phyloP scores from a whole-genome alignment of 2,888 invertebrate species.

The Melanargia galathea region DNA sequence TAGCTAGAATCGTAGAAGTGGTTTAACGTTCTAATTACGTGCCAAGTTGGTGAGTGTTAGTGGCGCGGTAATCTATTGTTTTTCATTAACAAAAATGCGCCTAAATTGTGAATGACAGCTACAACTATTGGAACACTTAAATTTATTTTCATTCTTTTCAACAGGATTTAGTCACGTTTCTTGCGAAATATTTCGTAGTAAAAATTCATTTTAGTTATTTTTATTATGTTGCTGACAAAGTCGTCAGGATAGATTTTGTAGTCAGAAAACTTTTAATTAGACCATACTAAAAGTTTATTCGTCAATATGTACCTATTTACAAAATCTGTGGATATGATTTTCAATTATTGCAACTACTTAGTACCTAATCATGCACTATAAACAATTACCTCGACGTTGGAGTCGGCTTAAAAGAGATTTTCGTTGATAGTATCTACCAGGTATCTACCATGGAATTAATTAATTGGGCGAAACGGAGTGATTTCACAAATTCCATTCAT shows the following conservation, averaged over 20 bases:
- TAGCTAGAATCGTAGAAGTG: not conserved
- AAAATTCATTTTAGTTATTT: not conserved
- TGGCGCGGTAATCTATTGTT: conserved; percentile 46
- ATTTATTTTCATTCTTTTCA: conserved; percentile 9
- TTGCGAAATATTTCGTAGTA: not conserved
- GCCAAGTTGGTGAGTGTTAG: conserved; percentile 80
- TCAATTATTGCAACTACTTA: too few species aligned
- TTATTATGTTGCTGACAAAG: not conserved
- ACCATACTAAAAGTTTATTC: too few species aligned
- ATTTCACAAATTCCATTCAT: conserved; percentile 29
- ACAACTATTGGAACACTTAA: conserved; percentile 19
- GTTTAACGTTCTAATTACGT: conserved; percentile 41
- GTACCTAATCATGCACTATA: too few species aligned
- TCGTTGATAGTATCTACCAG: not conserved
- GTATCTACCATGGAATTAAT: conserved; percentile 19
- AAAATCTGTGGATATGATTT: too few species aligned
- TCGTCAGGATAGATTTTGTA: not conserved
- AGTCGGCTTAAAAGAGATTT: not conserved
- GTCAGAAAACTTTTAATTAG: not conserved
- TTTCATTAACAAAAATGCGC: conserved; percentile 31
- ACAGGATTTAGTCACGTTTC: conserved; percentile 11
- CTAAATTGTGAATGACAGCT: conserved; percentile 36
- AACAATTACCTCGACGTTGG: not conserved
- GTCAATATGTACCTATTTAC: too few species aligned
- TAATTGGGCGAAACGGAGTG: conserved; percentile 29